These are phyloP conservation scores for Hypselothyrea guttata DNA, from an alignment of 2,888 invertebrate genomes.

Conservation along the genomic window DNA sequence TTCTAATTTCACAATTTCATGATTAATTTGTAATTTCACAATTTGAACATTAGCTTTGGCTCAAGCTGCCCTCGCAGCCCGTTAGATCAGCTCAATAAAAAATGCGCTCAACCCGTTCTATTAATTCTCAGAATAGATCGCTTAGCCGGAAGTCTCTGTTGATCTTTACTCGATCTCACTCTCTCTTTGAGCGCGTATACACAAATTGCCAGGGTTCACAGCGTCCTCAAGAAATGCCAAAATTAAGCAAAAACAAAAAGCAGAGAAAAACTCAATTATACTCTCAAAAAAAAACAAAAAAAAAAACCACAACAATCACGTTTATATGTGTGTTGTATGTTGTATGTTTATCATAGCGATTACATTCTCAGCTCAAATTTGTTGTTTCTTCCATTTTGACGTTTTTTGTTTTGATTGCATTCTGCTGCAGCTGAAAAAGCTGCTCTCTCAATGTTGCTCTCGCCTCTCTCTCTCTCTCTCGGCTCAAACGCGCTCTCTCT, in stretches of 20 bases:
- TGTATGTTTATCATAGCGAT: conserved; percentile 69
- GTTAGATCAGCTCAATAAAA: not conserved
- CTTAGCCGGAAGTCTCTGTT: conserved; percentile 35
- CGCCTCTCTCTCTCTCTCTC: conserved; percentile 3
- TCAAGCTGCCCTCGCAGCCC: not conserved
- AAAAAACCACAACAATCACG: conserved; percentile 16
- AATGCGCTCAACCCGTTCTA: not conserved
- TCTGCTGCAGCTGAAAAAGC: conserved; percentile 43
- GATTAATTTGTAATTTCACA: too few relatives aligned
- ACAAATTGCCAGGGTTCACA: conserved; percentile 22
- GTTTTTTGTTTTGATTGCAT: conserved; percentile 67
- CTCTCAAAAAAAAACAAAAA: too few relatives aligned
- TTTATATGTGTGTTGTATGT: too few relatives aligned
- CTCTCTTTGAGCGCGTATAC: conserved; percentile 5
- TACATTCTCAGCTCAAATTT: conserved; percentile 26
- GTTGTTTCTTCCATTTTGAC: not conserved
- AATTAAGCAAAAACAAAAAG: not conserved
- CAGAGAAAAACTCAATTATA: too few relatives aligned
- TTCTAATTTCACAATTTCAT: too few relatives aligned
- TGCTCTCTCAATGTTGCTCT: too few relatives aligned
- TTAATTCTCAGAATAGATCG: conserved; percentile 1
- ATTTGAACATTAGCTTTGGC: not conserved
- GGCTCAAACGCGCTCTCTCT: conserved; percentile 1
- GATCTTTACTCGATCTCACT: conserved; percentile 13
- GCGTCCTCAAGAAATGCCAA: conserved; percentile 12